Conservation (phyloP, 2,113 vertebrate species). For the Neolamprologus variostigma region DNA sequence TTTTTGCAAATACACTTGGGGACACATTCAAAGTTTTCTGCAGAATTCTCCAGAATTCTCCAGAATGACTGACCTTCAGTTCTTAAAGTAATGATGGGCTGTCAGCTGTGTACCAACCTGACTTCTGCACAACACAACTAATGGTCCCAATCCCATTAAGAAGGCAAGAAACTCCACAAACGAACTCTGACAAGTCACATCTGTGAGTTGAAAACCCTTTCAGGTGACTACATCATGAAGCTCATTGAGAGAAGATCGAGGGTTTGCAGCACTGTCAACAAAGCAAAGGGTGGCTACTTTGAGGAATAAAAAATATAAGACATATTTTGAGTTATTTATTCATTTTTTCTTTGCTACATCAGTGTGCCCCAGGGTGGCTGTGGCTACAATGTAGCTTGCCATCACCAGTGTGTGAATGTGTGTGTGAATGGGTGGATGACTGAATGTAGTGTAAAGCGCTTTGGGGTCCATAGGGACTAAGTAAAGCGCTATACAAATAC, state of each 20-base stretch:
- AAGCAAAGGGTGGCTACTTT: not conserved
- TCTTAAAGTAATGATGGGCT: not conserved
- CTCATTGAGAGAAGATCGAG: not conserved
- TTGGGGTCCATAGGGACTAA: not conserved
- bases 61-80: not conserved
- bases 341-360: not conserved
- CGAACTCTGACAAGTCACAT: not conserved
- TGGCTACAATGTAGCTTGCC: not conserved
- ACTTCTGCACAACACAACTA: not conserved
- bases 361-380: accelerated
- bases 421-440: not conserved
- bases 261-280: not conserved
- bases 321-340: not conserved
- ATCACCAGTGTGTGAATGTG: not conserved
- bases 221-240: not conserved
- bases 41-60: not conserved
- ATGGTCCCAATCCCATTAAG: accelerated
- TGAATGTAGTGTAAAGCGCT: not conserved
- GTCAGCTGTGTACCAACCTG: not conserved
- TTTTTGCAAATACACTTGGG: not conserved
- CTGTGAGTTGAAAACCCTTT: not conserved
- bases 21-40: not conserved
- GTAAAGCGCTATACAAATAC: not conserved
- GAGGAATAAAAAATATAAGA: not conserved
- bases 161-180: not conserved